Conservation (phyloP, 2,113 vertebrate species). For the Pelvicachromis taeniatus region DNA sequence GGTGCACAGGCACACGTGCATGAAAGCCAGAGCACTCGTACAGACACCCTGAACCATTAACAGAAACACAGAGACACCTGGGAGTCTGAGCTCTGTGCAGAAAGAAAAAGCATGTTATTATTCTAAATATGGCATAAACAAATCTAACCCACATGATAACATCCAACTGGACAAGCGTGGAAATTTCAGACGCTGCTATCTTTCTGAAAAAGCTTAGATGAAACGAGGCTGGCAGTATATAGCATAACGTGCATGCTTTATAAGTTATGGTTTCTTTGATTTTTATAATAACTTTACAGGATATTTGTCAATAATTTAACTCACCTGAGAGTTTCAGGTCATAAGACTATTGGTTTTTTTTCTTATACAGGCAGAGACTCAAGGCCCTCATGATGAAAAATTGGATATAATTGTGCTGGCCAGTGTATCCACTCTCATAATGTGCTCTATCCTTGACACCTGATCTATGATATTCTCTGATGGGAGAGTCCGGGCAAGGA, state of each 20-base stretch:
- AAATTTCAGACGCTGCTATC: background rate
- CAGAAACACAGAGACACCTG: background rate
- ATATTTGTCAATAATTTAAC: background rate
- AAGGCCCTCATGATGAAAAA: slow-evolving; percentile 1
- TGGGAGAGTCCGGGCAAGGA: background rate
- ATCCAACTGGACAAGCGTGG: background rate
- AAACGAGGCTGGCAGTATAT: background rate
- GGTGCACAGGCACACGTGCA: slow-evolving; percentile 27
- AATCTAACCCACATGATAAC: slow-evolving; percentile 16
- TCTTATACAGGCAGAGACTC: background rate
- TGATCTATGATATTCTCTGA: slow-evolving; percentile 18
- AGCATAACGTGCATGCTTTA: background rate
- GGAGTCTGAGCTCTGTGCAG: background rate
- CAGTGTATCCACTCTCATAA: background rate
- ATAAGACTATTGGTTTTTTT: background rate
- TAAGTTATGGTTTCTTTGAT: background rate
- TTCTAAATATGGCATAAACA: slow-evolving; percentile 7
- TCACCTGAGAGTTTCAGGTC: background rate
- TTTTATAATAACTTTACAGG: background rate
- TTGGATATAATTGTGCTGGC: background rate
- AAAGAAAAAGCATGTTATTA: background rate
- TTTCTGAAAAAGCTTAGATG: background rate
- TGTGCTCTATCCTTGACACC: slow-evolving; percentile 16
- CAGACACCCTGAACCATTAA: background rate
- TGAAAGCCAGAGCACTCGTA: background rate